Percentiles rank a stretch among this genome's conserved stretches.
Conservation (phyloP, 2,888 invertebrate species). For the Metopia argyrocephala region DNA sequence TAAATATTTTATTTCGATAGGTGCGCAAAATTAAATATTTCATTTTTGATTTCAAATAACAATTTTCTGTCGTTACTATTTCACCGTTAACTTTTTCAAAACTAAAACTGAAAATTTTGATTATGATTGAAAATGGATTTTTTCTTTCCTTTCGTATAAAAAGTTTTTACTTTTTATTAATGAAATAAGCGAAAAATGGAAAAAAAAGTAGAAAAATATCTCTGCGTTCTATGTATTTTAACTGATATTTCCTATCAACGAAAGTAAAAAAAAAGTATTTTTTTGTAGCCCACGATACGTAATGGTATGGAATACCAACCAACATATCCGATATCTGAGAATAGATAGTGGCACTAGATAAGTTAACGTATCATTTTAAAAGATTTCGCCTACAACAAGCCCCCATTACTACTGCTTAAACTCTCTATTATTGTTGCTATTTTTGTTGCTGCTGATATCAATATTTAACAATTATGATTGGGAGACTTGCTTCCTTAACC, state of each 20-base stretch:
- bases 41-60: neutral
- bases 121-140: constrained; percentile 67
- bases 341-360: constrained; percentile 79
- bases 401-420: constrained; percentile 5
- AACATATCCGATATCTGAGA: constrained; percentile 79
- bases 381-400: constrained; percentile 73
- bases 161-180: constrained; percentile 38
- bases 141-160: constrained; percentile 45
- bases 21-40: neutral
- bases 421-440: constrained; percentile 2
- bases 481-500: constrained; percentile 67
- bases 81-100: constrained; percentile 61
- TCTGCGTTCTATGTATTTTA: constrained; percentile 51
- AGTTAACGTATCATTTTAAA: constrained; percentile 79
- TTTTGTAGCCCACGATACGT: constrained; percentile 53
- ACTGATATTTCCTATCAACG: constrained; percentile 76
- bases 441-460: constrained; percentile 36
- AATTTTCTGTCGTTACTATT: constrained; percentile 33
- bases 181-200: constrained; percentile 12
- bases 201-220: constrained; percentile 56
- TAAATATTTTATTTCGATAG: neutral
- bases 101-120: constrained; percentile 64
- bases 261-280: constrained; percentile 67
- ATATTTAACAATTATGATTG: constrained; percentile 19
- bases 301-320: constrained; percentile 47